These are phyloP conservation scores for Gavialis gangeticus DNA, from an alignment of 2,113 vertebrate genomes.

Conservation along the genomic window DNA sequence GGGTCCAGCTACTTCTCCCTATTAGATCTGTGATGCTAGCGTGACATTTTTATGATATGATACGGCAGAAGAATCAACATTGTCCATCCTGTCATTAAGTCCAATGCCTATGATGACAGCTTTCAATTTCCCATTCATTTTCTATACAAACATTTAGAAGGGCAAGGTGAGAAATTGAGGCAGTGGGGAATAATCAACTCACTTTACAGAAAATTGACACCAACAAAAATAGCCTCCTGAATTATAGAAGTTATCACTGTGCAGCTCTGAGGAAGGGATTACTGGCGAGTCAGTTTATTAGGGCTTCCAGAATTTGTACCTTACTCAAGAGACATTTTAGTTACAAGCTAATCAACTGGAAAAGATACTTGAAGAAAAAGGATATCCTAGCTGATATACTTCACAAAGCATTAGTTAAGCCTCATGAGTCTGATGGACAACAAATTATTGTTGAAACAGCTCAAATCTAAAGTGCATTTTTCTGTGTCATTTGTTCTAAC, in stretches of 20 bases:
- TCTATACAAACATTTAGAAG: not conserved
- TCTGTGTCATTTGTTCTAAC: slow-evolving; percentile 70
- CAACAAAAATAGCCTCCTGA: not conserved
- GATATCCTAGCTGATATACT: slow-evolving; percentile 69
- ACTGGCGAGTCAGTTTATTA: slow-evolving; percentile 50
- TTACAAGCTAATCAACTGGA: slow-evolving; percentile 76
- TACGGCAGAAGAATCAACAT: not conserved
- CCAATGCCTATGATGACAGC: not conserved
- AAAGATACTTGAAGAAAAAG: slow-evolving; percentile 71
- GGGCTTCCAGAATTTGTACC: slow-evolving; percentile 50
- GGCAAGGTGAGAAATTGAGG: not conserved
- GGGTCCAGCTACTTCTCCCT: not conserved
- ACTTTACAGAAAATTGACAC: slow-evolving; percentile 12
- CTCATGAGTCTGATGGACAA: slow-evolving; percentile 72
- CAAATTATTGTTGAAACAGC: slow-evolving; percentile 76
- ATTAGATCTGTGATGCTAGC: not conserved
- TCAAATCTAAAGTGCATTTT: slow-evolving; percentile 66
- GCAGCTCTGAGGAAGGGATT: not conserved
- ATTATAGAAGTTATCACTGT: not conserved
- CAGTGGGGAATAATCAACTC: slow-evolving; percentile 12
- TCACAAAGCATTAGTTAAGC: slow-evolving; percentile 76
- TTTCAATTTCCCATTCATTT: not conserved
- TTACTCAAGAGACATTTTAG: slow-evolving; percentile 67
- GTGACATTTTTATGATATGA: not conserved
- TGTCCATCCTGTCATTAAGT: not conserved